Percentiles rank a stretch among this genome's conserved stretches.
Evolutionary conservation across 2,888 invertebrate species (phyloP).

Genomic region (Nowickia ferox): DNA sequence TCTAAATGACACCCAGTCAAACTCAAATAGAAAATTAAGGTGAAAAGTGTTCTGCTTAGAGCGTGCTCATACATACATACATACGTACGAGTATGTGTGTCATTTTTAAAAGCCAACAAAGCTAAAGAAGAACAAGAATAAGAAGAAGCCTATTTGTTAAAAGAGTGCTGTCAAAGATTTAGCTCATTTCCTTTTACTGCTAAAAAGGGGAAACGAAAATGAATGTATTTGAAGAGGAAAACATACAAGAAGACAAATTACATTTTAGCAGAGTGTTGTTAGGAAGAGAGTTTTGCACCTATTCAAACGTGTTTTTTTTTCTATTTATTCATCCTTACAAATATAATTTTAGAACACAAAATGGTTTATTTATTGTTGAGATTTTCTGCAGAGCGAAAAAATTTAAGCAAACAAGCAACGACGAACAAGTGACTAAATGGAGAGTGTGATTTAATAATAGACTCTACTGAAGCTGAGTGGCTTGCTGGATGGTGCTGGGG

Average conservation of each 20-base stretch:
- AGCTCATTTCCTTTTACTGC: conserved; percentile 59
- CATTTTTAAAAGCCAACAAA: conserved; percentile 41
- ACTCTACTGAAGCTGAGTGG: conserved; percentile 23
- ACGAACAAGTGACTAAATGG: conserved; percentile 31
- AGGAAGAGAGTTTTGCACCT: conserved; percentile 69
- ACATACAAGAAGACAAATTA: conserved; percentile 77
- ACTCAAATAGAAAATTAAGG: conserved; percentile 60
- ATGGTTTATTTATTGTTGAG: conserved; percentile 61
- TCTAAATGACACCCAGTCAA: conserved; percentile 57
- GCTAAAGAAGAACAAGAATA: conserved; percentile 70
- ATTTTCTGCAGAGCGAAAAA: conserved; percentile 26
- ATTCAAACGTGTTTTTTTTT: conserved; percentile 39
- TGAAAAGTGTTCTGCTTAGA: neutral
- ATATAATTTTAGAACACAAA: conserved; percentile 45
- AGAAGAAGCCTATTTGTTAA: conserved; percentile 71
- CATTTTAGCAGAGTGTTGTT: conserved; percentile 77
- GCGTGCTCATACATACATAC: neutral
- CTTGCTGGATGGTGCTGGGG: conserved; percentile 40
- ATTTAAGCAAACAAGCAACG: conserved; percentile 25
- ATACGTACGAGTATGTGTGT: neutral
- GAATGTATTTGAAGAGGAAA: conserved; percentile 33
- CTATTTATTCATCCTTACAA: neutral
- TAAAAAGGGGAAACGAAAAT: conserved; percentile 40
- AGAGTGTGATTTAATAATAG: conserved; percentile 44
- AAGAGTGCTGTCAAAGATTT: conserved; percentile 50